A percentile compares a stretch with the other conserved stretches of the same genome.
Evolutionary conservation across 2,113 vertebrate genomes (phyloP).

Genomic region (Menura novaehollandiae): DNA sequence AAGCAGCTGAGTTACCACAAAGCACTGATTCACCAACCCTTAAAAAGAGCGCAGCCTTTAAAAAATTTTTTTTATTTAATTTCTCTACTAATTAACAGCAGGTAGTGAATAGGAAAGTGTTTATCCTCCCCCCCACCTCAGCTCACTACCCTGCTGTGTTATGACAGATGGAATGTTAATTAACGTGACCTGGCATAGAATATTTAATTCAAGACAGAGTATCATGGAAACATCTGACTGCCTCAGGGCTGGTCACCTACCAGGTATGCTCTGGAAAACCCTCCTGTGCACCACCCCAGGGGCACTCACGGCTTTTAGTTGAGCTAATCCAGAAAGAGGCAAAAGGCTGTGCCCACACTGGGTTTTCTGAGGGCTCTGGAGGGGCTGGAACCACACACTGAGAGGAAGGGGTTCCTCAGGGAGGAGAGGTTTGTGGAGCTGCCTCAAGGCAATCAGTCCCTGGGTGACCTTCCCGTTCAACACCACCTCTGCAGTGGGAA

Average conservation of each 20-base stretch:
- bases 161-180: conserved; percentile 68
- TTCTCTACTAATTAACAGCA: conserved; percentile 68
- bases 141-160: conserved; percentile 52
- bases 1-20: not conserved
- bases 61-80: not conserved
- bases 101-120: conserved; percentile 65
- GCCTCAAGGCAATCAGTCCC: not conserved
- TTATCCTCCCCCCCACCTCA: conserved; percentile 57
- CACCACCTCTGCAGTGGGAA: not conserved
- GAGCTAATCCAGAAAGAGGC: not conserved
- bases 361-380: not conserved
- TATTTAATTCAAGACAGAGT: conserved; percentile 46
- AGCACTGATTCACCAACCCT: not conserved
- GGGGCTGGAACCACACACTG: rapidly evolving
- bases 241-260: conserved; percentile 27
- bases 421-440: not conserved
- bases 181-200: conserved; percentile 52
- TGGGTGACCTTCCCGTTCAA: not conserved
- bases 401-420: not conserved
- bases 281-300: rapidly evolving
- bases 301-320: not conserved
- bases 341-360: not conserved
- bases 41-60: not conserved
- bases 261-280: not conserved
- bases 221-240: conserved; percentile 8